Percentiles rank a stretch among this genome's conserved stretches.
Conservation (phyloP, 2,113 vertebrate genomes). For the Phasianus colchicus region DNA sequence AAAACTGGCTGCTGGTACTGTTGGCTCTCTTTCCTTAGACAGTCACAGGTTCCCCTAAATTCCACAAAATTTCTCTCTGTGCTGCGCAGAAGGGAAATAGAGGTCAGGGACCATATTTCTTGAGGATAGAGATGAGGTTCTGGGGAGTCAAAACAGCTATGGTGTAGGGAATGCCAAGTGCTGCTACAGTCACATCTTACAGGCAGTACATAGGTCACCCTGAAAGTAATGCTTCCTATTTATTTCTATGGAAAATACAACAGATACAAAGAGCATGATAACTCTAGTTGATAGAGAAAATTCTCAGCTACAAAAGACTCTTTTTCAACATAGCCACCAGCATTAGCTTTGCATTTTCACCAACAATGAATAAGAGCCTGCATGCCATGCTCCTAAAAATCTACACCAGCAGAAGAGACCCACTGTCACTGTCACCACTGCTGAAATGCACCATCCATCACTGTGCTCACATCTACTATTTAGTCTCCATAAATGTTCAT, state of each 20-base stretch:
- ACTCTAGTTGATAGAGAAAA: background rate
- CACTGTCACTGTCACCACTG: background rate
- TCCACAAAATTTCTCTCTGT: background rate
- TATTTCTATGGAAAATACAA: background rate
- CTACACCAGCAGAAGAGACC: background rate
- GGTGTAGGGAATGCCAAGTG: background rate
- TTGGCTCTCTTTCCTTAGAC: background rate
- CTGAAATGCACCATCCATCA: background rate
- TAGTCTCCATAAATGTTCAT: background rate
- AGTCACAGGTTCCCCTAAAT: fast-evolving
- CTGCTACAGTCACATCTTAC: background rate
- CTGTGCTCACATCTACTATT: background rate
- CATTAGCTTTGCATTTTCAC: background rate
- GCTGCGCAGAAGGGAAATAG: background rate
- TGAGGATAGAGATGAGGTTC: fast-evolving
- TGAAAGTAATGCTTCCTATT: background rate
- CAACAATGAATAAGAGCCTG: background rate
- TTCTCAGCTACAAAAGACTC: background rate
- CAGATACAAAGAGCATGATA: background rate
- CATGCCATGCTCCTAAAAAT: background rate
- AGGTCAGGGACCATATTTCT: background rate
- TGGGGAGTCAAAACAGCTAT: background rate
- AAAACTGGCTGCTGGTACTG: background rate
- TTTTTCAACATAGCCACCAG: background rate
- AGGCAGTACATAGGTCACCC: background rate